These are phyloP conservation scores for Drosophila varians DNA, from an alignment of 1,140 invertebrate species.

Conservation along the genomic window DNA sequence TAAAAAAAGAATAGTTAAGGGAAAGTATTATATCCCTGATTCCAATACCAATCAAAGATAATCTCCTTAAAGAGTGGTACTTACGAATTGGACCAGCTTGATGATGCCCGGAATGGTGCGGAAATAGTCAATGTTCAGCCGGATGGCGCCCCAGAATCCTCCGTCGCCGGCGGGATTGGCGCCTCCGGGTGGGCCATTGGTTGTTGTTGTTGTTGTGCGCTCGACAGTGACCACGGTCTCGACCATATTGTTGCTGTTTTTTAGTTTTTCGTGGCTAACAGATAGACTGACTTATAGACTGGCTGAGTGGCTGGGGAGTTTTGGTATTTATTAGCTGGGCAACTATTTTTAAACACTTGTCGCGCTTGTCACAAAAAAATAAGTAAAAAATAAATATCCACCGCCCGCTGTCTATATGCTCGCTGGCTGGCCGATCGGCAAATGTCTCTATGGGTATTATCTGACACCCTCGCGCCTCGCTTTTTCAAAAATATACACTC, in stretches of 20 bases:
- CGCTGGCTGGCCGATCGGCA: conserved; percentile 12
- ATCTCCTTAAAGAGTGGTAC: conserved; percentile 64
- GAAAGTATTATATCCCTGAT: too few species aligned
- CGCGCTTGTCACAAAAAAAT: conserved; percentile 69
- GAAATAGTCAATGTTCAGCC: conserved; percentile 87
- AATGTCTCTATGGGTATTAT: conserved; percentile 35
- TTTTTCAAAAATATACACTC: conserved; percentile 15
- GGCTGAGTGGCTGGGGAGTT: conserved; percentile 13
- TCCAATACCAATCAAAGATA: too few species aligned
- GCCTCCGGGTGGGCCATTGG: conserved; percentile 84
- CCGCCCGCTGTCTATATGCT: conserved; percentile 7
- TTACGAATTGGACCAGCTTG: conserved; percentile 87
- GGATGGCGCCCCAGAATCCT: conserved; percentile 84
- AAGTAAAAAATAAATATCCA: conserved; percentile 67
- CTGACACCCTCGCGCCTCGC: conserved; percentile 54
- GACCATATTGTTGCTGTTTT: conserved; percentile 85
- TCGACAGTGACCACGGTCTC: conserved; percentile 88
- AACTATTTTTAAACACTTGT: conserved; percentile 72
- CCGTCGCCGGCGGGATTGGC: conserved; percentile 78
- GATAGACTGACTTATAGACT: neutral
- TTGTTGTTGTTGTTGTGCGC: conserved; percentile 85
- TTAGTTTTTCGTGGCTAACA: conserved; percentile 1
- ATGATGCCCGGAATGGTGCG: conserved; percentile 86
- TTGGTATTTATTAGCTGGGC: conserved; percentile 10
- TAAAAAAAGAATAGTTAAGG: too few species aligned